phyloP scores from a whole-genome alignment of 2,797 vertebrate genomes.

The Glossophaga mutica region DNA sequence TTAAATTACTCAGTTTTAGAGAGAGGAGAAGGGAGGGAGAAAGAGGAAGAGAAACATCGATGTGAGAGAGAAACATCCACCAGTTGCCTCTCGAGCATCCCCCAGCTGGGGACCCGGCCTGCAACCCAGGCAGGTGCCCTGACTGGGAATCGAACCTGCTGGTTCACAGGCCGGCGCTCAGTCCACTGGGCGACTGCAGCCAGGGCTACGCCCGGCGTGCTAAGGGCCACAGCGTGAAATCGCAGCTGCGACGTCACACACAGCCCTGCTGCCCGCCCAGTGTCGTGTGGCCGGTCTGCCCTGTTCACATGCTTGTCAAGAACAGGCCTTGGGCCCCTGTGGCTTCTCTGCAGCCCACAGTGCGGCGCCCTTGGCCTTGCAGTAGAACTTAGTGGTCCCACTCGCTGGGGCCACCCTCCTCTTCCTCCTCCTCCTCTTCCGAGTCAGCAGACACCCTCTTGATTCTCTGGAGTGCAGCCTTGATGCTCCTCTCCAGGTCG shows the following conservation, averaged over 20 bases:
- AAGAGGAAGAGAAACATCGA: too few species aligned
- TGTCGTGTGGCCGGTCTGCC: neutral
- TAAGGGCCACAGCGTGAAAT: neutral
- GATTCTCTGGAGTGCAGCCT: conserved; percentile 94
- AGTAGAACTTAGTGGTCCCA: conserved; percentile 88
- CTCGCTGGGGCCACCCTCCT: conserved; percentile 82
- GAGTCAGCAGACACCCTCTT: conserved; percentile 93
- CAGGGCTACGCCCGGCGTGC: neutral
- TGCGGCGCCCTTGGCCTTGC: accelerated
- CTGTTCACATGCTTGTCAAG: neutral
- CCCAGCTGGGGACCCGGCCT: too few species aligned
- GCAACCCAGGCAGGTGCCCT: too few species aligned
- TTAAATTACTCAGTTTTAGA: too few species aligned
- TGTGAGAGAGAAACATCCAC: too few species aligned
- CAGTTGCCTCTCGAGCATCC: too few species aligned
- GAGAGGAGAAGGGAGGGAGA: too few species aligned
- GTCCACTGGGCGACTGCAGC: too few species aligned
- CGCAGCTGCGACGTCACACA: neutral
- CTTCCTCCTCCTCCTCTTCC: conserved; percentile 85
- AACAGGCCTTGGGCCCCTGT: neutral
- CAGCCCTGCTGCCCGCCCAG: neutral
- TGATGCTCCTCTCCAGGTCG: conserved; percentile 94
- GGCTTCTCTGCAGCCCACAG: neutral
- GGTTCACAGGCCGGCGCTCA: too few species aligned
- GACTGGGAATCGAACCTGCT: too few species aligned